Base-by-base conservation (phyloP, 2,797 vertebrate genomes). In the Pristis pectinata region DNA sequence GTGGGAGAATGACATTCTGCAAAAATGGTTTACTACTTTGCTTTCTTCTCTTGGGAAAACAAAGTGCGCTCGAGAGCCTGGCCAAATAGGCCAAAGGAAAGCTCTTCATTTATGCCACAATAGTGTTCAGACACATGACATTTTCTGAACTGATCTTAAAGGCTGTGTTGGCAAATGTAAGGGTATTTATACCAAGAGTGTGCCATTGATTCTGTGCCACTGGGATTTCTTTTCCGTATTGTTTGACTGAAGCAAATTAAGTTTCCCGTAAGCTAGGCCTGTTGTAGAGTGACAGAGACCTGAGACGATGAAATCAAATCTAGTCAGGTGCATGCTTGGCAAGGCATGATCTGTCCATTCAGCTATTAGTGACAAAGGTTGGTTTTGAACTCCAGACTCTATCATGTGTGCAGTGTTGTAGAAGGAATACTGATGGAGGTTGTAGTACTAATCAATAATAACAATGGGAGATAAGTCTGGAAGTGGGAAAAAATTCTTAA, bases 1-100 rank as follows among this genome's bases (percentile, higher is more conserved):
- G 97, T 96, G 97, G 96, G 97, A 98, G 97, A 98, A 97, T 97
- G 97, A 97, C 97, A 96, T 97, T 97, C 97, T 97, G 96, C 96
- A 97, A 97, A 97, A 97, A 97, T 97, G 97, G 96, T 97, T 97
- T 97, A 97, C 97, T 97, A 97, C 97, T 97, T 96, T 96, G 96
- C 97, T 97, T 97, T 97, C 97, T 97, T 97, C 97, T 96, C 96
- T 96, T 96, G 96, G 94, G 96, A 96, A 97, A 97, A 97, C 97
- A 97, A 97, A 98, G 97, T 97, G 95, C 89, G 95, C 96, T 96
- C 95, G 96, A 95, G 95, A 96, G 96, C 95, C 96, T 95, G 95
- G 96, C 96, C 97, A 97, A 97, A 97, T 96, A 96, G 96, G 96
- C 96, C 97, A 96, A 96, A 97, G 96, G 96, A 97, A 96, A 37